phyloP scores from a whole-genome alignment of 2,888 invertebrate genomes.

The Tortrix viridana region DNA sequence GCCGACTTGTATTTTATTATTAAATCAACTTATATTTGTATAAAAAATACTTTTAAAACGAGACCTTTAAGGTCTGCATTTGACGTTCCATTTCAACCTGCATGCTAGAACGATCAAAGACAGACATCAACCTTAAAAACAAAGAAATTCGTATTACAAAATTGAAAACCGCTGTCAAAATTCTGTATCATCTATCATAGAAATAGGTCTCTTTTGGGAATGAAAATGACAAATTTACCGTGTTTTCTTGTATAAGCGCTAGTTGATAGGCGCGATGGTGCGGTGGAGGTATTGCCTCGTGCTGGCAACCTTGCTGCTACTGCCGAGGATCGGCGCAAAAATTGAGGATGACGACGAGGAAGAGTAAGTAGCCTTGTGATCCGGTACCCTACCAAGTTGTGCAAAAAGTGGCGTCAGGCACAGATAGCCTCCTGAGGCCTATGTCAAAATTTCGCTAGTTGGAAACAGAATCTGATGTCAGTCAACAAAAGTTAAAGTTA shows the following conservation, averaged over 20 bases:
- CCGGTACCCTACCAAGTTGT: background rate
- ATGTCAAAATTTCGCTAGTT: no score
- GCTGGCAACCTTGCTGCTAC: conserved; percentile 66
- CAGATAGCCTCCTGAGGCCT: no score
- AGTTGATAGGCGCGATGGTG: conserved; percentile 61
- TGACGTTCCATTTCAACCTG: conserved; percentile 20
- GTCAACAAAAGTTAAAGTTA: no score
- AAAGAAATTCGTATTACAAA: conserved; percentile 70
- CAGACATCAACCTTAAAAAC: conserved; percentile 49
- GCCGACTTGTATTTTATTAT: no score
- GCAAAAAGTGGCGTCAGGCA: no score
- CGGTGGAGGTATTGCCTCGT: conserved; percentile 69
- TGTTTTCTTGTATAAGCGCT: conserved; percentile 48
- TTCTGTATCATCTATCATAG: conserved; percentile 46
- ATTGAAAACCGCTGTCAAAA: conserved; percentile 63
- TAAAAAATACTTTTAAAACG: background rate
- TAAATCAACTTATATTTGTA: background rate
- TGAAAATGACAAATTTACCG: conserved; percentile 75
- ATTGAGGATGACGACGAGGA: conserved; percentile 36
- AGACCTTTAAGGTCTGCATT: background rate
- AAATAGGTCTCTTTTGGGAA: conserved; percentile 52
- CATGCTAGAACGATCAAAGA: conserved; percentile 22
- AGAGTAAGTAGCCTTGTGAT: conserved; percentile 17
- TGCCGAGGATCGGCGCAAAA: conserved; percentile 49
- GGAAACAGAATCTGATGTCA: no score